Evolutionary conservation across 2,113 vertebrate species (phyloP).

Genomic region (Rutilus rutilus): DNA sequence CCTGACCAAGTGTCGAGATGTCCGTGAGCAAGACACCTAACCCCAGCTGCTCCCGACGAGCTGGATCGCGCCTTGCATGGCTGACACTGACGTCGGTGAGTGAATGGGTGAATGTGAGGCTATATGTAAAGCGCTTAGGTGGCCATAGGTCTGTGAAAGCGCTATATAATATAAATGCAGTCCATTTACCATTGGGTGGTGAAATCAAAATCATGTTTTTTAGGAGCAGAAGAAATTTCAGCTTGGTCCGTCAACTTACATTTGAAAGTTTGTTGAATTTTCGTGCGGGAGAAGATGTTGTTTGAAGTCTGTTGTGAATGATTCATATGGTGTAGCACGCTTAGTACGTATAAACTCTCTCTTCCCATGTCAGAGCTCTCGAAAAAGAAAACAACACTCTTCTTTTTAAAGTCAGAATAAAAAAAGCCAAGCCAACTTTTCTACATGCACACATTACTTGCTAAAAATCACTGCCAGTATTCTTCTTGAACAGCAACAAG

Average conservation of each 20-base stretch:
- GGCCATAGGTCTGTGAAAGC: too few species aligned
- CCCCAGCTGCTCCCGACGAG: too few species aligned
- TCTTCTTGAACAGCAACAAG: constrained; percentile 35
- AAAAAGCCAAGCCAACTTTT: background rate
- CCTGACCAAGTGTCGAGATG: too few species aligned
- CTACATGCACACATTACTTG: constrained; percentile 10
- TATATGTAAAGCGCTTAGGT: too few species aligned
- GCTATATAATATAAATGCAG: too few species aligned
- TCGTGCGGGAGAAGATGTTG: constrained; percentile 29
- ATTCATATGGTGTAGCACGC: constrained; percentile 49
- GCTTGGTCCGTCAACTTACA: background rate
- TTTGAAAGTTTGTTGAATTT: constrained; percentile 19
- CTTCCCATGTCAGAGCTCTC: background rate
- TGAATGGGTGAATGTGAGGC: too few species aligned
- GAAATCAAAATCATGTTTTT: background rate
- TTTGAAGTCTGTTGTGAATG: constrained; percentile 53
- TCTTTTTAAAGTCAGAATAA: constrained; percentile 34
- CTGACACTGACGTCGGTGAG: too few species aligned
- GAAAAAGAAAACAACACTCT: constrained; percentile 35
- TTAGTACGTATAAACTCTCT: constrained; percentile 27
- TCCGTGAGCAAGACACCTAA: too few species aligned
- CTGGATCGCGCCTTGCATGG: too few species aligned
- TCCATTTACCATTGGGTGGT: background rate
- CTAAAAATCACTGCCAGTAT: constrained; percentile 26
- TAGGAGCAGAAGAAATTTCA: constrained; percentile 6